A percentile compares a stretch with the other conserved stretches of the same genome.
These are phyloP conservation scores for Ceuthmochares aereus DNA, from an alignment of 2,113 vertebrate genomes.

Conservation along the genomic window DNA sequence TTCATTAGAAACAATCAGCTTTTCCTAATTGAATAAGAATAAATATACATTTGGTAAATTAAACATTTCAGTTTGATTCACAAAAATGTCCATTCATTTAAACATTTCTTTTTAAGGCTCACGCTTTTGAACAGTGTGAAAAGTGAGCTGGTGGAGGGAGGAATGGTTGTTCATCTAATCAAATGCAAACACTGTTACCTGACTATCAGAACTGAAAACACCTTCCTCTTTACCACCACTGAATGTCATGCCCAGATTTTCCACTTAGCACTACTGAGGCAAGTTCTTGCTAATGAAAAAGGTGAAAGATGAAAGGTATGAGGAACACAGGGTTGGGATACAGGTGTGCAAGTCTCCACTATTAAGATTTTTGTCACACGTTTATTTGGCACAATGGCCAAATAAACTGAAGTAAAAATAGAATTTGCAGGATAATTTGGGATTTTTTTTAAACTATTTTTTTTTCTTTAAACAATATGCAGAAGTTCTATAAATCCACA, in stretches of 20 bases:
- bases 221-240: background rate
- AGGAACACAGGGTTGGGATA: background rate
- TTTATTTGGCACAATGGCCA: background rate
- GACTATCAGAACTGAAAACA: background rate
- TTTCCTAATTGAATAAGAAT: slow-evolving; percentile 83
- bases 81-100: background rate
- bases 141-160: background rate
- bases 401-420: background rate
- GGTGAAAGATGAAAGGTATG: background rate
- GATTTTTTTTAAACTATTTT: background rate
- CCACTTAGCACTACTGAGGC: background rate
- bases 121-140: background rate
- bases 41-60: background rate
- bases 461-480: background rate
- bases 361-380: background rate
- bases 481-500: background rate
- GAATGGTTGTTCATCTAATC: background rate
- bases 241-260: background rate
- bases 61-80: background rate
- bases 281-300: background rate
- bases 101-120: background rate
- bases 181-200: background rate
- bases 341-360: background rate
- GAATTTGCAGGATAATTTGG: background rate
- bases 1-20: slow-evolving; percentile 97